Evolutionary conservation across 2,797 vertebrate genomes (phyloP).

Genomic region (Leptatherina wallacei): DNA sequence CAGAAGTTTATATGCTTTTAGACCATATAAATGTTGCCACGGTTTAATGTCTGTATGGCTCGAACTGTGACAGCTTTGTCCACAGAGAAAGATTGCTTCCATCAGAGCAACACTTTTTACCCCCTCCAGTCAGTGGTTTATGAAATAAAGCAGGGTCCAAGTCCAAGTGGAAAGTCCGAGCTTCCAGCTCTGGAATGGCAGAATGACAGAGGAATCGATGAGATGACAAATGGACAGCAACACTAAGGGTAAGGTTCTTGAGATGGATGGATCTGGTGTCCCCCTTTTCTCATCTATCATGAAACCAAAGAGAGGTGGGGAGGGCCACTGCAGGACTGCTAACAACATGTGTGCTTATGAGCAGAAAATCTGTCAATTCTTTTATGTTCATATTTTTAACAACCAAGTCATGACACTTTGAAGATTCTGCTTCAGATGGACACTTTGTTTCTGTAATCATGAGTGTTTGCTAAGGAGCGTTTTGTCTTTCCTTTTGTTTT

Average conservation of each 20-base stretch:
- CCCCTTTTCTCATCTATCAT: constrained; percentile 66
- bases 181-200: constrained; percentile 63
- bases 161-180: constrained; percentile 68
- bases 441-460: not conserved
- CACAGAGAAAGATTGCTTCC: constrained; percentile 62
- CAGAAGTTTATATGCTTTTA: constrained; percentile 8
- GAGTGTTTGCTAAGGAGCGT: not conserved
- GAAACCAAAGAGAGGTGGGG: constrained; percentile 28
- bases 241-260: constrained; percentile 61
- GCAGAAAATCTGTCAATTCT: constrained; percentile 7
- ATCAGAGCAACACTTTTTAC: constrained; percentile 52
- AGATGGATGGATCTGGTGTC: constrained; percentile 66
- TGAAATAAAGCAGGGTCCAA: constrained; percentile 68
- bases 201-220: constrained; percentile 75
- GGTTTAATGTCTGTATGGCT: constrained; percentile 36
- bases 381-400: not conserved
- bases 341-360: constrained; percentile 5
- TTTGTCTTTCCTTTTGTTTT: not conserved
- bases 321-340: constrained; percentile 12
- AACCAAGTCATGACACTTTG: not conserved
- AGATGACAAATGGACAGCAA: constrained; percentile 72
- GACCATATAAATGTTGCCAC: constrained; percentile 25
- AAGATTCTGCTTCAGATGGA: not conserved
- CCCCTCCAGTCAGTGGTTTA: constrained; percentile 67
- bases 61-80: constrained; percentile 64